Evolutionary conservation across 2,113 vertebrate genomes (phyloP).

Genomic region (Polyodon spathula): DNA sequence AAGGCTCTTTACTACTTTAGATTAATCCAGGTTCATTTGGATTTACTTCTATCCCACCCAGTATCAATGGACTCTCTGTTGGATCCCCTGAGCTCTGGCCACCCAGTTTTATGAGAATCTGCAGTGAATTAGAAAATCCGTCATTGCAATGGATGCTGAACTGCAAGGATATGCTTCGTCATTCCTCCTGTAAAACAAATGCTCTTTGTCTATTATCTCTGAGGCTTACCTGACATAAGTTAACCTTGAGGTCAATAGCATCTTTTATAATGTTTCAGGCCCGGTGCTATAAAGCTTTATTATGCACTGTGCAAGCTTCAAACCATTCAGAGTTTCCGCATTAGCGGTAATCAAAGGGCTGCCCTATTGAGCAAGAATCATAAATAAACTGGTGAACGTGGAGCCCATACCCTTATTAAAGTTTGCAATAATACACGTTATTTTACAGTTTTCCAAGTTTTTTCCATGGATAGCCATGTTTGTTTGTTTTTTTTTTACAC

Average conservation of each 20-base stretch:
- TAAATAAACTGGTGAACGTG: too few relatives aligned
- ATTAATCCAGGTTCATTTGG: slow-evolving; percentile 87
- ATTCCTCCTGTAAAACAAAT: slow-evolving; percentile 87
- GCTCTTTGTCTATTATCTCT: slow-evolving; percentile 89
- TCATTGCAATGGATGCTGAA: slow-evolving; percentile 79
- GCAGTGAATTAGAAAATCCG: slow-evolving; percentile 98
- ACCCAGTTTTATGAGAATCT: slow-evolving; percentile 99
- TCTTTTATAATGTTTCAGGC: slow-evolving; percentile 79
- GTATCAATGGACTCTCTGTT: slow-evolving; percentile 90
- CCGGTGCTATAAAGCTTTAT: slow-evolving; percentile 59
- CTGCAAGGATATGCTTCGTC: slow-evolving; percentile 75
- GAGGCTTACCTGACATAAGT: slow-evolving; percentile 88
- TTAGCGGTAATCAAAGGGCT: not conserved
- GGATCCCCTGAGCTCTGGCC: slow-evolving; percentile 61
- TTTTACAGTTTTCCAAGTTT: too few relatives aligned
- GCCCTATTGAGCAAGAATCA: too few relatives aligned
- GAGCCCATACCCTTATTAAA: too few relatives aligned
- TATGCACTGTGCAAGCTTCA: slow-evolving; percentile 39
- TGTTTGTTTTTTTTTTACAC: too few relatives aligned
- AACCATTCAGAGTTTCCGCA: slow-evolving; percentile 33
- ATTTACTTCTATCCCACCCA: slow-evolving; percentile 80
- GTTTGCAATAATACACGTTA: too few relatives aligned
- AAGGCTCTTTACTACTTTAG: slow-evolving; percentile 72
- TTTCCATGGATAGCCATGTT: too few relatives aligned
- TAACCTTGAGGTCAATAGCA: slow-evolving; percentile 86